Base-by-base conservation (phyloP, 2,888 invertebrate species). In the Andrena trimmerana region DNA sequence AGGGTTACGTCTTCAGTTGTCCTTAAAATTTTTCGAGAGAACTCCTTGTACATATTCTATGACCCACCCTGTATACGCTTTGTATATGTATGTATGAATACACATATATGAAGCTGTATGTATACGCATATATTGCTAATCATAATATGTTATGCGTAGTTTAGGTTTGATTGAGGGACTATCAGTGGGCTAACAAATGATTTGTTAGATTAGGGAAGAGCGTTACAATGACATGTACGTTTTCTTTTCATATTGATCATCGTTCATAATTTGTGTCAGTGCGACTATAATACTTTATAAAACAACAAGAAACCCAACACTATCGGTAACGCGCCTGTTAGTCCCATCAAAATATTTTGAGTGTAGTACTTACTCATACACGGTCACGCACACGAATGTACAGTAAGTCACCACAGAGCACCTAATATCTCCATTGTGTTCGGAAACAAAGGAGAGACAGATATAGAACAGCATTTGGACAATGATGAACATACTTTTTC, bases 301-400 rank as follows among this genome's bases (percentile, higher is more conserved):
- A 74, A 81, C 71, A 66, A 81, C 73, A 79, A 84, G 82, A 79
- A 80, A 84, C 71, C 36, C 81, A 81, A 84, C 78, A 77, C 65
- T 77, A 87, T 86, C 84, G 87, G 87, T 86, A 75, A 87, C 84
- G 81, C 85, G 68, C 79, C 77, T 81, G 85, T 84, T 86, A 85
- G 88, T 86, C 81, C 83, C 52, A 77, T 76, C 65, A 36, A 67
- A 42, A 57, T 27, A 20, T 67, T 13, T 42, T 42, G 33, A 75
- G 65, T 65, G 65, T 65, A 60, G 50, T 8, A 13, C 20, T 33
- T 75, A 78, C 78, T 60, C 74, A 20, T 66, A 78, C 75, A 78
- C 75, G 33, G 50, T 59, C 59, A 75, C 66, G 75, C 50, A 36
- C 29, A 74, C 59, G 36, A 52, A 33, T 60, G 59, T 78, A 20